Evolutionary conservation across 1,140 invertebrate genomes (phyloP).

Genomic region (Diuraphis noxia): DNA sequence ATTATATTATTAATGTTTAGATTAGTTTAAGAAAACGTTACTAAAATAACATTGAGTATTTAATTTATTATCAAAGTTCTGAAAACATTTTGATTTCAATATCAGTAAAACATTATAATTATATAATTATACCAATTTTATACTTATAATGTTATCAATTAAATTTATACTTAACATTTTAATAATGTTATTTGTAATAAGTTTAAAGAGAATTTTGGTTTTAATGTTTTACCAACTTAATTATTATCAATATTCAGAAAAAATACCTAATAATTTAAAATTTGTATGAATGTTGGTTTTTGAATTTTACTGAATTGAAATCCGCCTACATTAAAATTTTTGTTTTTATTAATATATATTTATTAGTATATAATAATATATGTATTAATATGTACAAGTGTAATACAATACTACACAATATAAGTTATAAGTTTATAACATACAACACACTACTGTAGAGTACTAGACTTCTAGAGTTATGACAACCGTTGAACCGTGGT

Average conservation of each 20-base stretch:
- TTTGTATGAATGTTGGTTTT: background rate
- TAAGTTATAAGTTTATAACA: too few relatives aligned
- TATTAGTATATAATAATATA: too few relatives aligned
- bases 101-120: background rate
- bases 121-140: too few relatives aligned
- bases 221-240: background rate
- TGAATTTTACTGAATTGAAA: too few relatives aligned
- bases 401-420: too few relatives aligned
- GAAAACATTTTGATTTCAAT: background rate
- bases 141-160: background rate
- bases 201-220: background rate
- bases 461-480: too few relatives aligned
- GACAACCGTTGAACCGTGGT: too few relatives aligned
- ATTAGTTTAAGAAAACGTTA: background rate
- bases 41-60: background rate
- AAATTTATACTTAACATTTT: background rate
- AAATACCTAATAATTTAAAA: background rate
- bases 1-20: background rate
- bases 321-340: too few relatives aligned
- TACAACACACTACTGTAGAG: too few relatives aligned
- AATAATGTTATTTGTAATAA: background rate
- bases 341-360: too few relatives aligned
- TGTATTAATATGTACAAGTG: too few relatives aligned
- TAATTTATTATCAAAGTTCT: background rate
- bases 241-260: background rate